phyloP scores from a whole-genome alignment of 2,797 vertebrate species.

The Typhlichthys subterraneus region DNA sequence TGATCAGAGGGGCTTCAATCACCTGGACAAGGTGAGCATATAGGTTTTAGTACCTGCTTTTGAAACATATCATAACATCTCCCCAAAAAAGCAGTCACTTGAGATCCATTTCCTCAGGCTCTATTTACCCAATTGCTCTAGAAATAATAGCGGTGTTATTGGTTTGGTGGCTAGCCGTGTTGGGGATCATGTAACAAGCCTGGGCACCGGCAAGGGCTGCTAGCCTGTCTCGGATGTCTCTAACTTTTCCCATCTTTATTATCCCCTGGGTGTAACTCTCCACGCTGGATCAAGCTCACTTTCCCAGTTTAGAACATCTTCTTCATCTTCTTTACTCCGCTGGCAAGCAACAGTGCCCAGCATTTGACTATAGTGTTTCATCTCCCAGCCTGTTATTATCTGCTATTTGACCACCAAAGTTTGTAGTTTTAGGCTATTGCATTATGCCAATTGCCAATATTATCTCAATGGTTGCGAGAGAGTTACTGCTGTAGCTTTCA shows the following conservation, averaged over 20 bases:
- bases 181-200: constrained; percentile 53
- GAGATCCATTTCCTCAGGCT: constrained; percentile 23
- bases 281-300: constrained; percentile 25
- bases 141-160: constrained; percentile 36
- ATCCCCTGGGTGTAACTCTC: constrained; percentile 36
- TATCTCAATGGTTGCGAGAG: no score
- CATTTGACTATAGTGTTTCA: constrained; percentile 22
- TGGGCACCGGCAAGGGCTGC: constrained; percentile 31
- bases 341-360: neutral
- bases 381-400: constrained; percentile 21
- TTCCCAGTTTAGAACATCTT: constrained; percentile 41
- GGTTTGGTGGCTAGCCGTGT: constrained; percentile 32
- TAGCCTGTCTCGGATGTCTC: constrained; percentile 15
- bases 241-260: constrained; percentile 40
- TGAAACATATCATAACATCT: constrained; percentile 22
- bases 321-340: constrained; percentile 51
- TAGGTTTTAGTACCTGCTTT: constrained; percentile 13
- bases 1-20: constrained; percentile 14
- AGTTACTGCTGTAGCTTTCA: no score
- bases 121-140: constrained; percentile 17
- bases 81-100: constrained; percentile 20
- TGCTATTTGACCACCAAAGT: no score
- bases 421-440: no score
- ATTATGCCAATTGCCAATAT: no score
- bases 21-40: constrained; percentile 4